Evolutionary conservation across 2,797 vertebrate species (phyloP), one percentile per base, ranked within the genome.

Genomic region (Acanthurus tractus): DNA sequence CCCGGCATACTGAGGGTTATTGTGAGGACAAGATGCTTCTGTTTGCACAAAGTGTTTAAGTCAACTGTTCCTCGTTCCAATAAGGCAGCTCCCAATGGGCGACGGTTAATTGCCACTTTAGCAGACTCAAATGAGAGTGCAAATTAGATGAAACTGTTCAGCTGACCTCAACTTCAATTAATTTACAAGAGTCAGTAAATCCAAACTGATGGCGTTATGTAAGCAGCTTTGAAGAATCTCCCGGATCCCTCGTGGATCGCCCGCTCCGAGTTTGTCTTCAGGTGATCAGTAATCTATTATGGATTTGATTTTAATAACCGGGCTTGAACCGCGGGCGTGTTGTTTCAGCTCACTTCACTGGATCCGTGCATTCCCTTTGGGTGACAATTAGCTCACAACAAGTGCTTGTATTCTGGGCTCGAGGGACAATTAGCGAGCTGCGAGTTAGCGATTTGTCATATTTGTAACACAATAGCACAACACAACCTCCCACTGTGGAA

Each of bases 371-470:
- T 81, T 89, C 87, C 91, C 90, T 86, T 23, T 53, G 90, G 90
- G 92, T 86, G 81, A 91, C 89, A 92, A 92, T 93, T 93, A 93
- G 76, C 86, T 78, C 88, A 78, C 89, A 89, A 82, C 87, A 84
- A 89, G 83, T 66, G 12, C 86, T 88, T 46, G 82, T 75, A 57
- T 74, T 64, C 17, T 34, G 9, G 84, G 56, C 92, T 81, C 87
- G 0, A 48, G 90, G 83, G 92, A 92, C 91, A 94, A 91, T 94
- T 90, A 93, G 88, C n/a, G 56, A 78, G 82, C 76, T 64, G 80
- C 10, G 69, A 85, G 82, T 87, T 88, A 86, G 88, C 44, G 48
- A 89, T 90, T 92, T 90, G 90, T 91, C 91, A 91, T 82, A 79
- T 92, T 92, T 88, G 90, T 81, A 87, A 85, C 88, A 87, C 87